phyloP scores from a whole-genome alignment of 2,888 invertebrate species.

The Esperia sulphurella region DNA sequence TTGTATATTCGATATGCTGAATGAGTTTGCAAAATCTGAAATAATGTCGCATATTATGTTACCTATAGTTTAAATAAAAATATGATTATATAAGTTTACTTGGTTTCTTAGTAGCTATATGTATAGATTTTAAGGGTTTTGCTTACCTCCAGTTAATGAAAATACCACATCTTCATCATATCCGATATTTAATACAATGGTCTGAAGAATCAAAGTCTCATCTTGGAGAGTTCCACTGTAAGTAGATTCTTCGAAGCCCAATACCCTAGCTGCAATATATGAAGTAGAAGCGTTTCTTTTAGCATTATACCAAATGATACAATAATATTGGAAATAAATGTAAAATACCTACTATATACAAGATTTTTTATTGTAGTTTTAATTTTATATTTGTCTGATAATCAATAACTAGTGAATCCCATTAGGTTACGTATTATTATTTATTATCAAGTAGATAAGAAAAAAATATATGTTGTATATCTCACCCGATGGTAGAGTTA shows the following conservation, averaged over 20 bases:
- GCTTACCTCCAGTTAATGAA: slow-evolving; percentile 47
- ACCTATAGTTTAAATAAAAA: too few relatives aligned
- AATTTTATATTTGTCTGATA: too few relatives aligned
- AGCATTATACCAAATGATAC: too few relatives aligned
- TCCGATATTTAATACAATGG: slow-evolving; percentile 37
- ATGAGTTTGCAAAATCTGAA: slow-evolving; percentile 42
- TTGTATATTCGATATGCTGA: slow-evolving; percentile 24
- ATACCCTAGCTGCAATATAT: slow-evolving; percentile 41
- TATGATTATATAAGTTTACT: too few relatives aligned
- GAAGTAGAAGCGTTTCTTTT: too few relatives aligned
- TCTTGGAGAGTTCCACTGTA: slow-evolving; percentile 47
- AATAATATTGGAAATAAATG: too few relatives aligned
- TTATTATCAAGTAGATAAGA: too few relatives aligned
- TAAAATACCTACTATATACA: too few relatives aligned
- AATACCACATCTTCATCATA: slow-evolving; percentile 40
- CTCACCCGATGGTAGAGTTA: slow-evolving; percentile 25
- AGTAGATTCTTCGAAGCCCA: slow-evolving; percentile 42
- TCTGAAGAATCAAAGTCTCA: slow-evolving; percentile 28
- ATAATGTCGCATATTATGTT: slow-evolving; percentile 9
- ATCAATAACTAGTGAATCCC: too few relatives aligned
- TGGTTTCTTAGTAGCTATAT: too few relatives aligned
- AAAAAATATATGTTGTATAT: background rate
- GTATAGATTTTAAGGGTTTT: background rate
- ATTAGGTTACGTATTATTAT: too few relatives aligned
- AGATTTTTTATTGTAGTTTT: too few relatives aligned